phyloP scores from a whole-genome alignment of 2,888 invertebrate genomes.

The Tipula lateralis region DNA sequence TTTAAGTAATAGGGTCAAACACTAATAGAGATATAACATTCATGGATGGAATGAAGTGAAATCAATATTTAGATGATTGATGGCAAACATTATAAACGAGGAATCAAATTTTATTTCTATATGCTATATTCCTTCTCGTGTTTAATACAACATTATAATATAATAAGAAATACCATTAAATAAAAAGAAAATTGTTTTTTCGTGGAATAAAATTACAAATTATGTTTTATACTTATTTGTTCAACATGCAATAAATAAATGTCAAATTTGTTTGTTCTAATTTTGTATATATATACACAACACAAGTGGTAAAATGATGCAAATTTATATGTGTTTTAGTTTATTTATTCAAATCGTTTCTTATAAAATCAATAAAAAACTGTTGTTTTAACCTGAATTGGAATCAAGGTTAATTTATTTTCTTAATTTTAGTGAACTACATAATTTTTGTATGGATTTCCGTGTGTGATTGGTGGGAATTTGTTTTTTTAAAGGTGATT shows the following conservation, averaged over 20 bases:
- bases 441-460: background rate
- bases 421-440: background rate
- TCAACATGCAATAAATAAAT: conserved; percentile 11
- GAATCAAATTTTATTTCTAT: background rate
- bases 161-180: background rate
- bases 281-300: background rate
- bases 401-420: background rate
- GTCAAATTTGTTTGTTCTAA: conserved; percentile 19
- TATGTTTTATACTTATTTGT: conserved; percentile 11
- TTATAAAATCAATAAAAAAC: background rate
- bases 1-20: background rate
- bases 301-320: background rate
- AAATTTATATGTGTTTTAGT: background rate
- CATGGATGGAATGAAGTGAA: background rate
- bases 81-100: background rate
- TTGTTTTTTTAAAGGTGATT: background rate
- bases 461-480: background rate
- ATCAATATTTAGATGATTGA: background rate
- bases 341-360: background rate
- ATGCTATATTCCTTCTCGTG: background rate
- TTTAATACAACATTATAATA: background rate
- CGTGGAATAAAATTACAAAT: background rate
- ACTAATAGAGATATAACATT: background rate
- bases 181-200: background rate
- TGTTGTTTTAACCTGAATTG: background rate